Base-by-base conservation (phyloP, 2,797 vertebrate genomes). In the Aeoliscus strigatus region DNA sequence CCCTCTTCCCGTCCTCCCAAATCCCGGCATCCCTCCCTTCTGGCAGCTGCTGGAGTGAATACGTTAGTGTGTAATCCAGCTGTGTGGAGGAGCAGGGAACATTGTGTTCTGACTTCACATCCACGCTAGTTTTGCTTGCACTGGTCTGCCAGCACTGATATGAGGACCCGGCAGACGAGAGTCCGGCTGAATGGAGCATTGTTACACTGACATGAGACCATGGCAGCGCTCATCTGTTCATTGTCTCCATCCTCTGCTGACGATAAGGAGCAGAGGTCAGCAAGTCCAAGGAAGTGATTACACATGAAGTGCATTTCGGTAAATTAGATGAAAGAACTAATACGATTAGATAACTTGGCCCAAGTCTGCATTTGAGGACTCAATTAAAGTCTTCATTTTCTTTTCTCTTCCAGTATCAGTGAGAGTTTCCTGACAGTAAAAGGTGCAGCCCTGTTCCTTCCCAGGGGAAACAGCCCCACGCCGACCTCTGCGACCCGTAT, bases 391-490 rank as follows among this genome's bases (percentile, higher is more conserved):
- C 3, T 41, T 39, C 33, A 33, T 23, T 12, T 35, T 13, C 51
- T 52, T 9, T 32, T 47, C 56, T 30, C 43, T 51, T 51, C 6
- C 79, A 98, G 94, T 80, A 97, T 98, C 88, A 97, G 92, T 12
- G 96, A 99, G 84, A 99, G 93, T 77, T 99, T 98, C 79, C 89
- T 98, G 60, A 96, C 96, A 1, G 96, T 99, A 33, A 99, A 99
- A 89, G 96, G 96, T 28, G 96, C 94, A 10, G 96, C 96, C 3
- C 91, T 97, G 61, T 98, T 98, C 81, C 89, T 99, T 13, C 96
- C 96, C 1, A 84, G 91, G 27, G 96, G 94, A 66, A 95, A 94
- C 84, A 93, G 93, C 39, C 87, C 89, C 47, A 75, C 83, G 4
- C 75, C 92, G 2, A 93, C 90, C 0, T 88, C 92, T 5, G 69